Evolutionary conservation across 2,797 vertebrate genomes (phyloP), one percentile per base, ranked within the genome.

Genomic region (Saxicola maurus): DNA sequence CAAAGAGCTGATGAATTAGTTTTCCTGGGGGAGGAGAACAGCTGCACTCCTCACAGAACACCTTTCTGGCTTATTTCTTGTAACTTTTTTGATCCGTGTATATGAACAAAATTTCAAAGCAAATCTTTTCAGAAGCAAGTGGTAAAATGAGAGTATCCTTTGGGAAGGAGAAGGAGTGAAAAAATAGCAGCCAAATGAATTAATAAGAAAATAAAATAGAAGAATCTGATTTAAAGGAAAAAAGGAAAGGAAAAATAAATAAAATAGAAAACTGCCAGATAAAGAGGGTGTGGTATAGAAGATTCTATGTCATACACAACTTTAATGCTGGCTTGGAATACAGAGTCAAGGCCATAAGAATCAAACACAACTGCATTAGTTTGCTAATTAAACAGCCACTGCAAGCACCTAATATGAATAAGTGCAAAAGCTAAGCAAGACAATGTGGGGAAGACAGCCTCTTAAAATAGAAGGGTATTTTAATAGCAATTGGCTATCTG

Each of bases 311-410:
- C 80, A 81, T 79, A 72, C 9, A 15, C n/a, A 62, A 17, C 20
- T 81, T 90, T n/a, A 71, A 30, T 65, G 37, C 74, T 61, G 3
- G 46, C 74, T 59, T 80, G 80, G 78, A 86, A 40, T 8, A 46
- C 64, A 62, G 87, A 82, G 60, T 74, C 53, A 60, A 93, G 56
- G 48, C 53, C 49, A 35, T 62, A 13, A 27, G 80, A 83, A 79
- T 80, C 23, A 55, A 77, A 69, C 1, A 33, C 17, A 85, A 71
- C 78, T 74, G 53, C 53, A 68, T 82, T 94, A 86, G 65, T 78
- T 94, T 91, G 20, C 78, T 95, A 94, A 95, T 96, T 92, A 92
- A 92, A 76, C 46, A 91, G 45, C 59, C 80, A 28, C 51, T 72
- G 33, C 46, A 94, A 95, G 57, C 49, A 81, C 53, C 72, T 73